Evolutionary conservation across 2,797 vertebrate species (phyloP).

Genomic region (Myotis findleyi): DNA sequence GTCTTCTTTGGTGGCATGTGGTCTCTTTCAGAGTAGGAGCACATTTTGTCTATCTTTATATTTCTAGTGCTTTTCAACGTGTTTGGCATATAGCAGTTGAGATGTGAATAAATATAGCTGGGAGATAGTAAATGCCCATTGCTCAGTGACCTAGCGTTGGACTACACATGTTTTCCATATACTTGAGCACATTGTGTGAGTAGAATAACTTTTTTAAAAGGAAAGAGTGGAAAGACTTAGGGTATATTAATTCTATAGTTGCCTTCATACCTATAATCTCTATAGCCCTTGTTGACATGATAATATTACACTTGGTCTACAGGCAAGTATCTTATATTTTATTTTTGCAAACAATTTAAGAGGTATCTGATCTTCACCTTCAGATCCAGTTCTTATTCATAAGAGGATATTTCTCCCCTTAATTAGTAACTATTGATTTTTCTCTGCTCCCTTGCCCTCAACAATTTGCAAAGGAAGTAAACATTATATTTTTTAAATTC

Average conservation of each 20-base stretch:
- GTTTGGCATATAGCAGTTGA: background rate
- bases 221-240: background rate
- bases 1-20: background rate
- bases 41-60: background rate
- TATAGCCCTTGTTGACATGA: background rate
- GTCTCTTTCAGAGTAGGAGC: background rate
- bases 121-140: background rate
- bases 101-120: background rate
- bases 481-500: constrained; percentile 62
- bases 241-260: background rate
- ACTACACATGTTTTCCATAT: background rate
- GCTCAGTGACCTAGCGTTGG: background rate
- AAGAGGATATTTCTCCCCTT: constrained; percentile 1
- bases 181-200: background rate
- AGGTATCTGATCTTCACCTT: background rate
- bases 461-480: constrained; percentile 66
- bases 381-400: constrained; percentile 45
- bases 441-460: background rate
- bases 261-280: background rate
- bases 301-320: background rate
- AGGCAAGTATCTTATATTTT: background rate
- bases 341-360: constrained; percentile 29
- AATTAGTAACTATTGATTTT: constrained; percentile 64
- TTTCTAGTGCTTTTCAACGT: background rate
- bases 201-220: background rate